A percentile compares a stretch with the other conserved stretches of the same genome.
These are phyloP conservation scores for Lepidurus packardi DNA, from an alignment of 1,140 invertebrate species.

Conservation along the genomic window DNA sequence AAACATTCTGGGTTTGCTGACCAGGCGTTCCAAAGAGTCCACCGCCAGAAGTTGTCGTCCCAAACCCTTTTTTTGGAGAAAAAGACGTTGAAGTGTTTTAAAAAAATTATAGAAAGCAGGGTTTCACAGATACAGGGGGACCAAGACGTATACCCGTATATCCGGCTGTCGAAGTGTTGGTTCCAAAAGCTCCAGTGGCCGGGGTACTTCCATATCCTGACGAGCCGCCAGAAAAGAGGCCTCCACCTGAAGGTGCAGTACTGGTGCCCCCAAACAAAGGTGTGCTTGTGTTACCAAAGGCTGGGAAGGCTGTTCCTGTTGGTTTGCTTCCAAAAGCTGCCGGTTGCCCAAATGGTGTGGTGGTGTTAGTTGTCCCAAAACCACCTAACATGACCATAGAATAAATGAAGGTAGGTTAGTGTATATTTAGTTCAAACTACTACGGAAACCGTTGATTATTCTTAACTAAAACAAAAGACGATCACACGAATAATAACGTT, in stretches of 20 bases:
- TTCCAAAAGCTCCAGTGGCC: constrained; percentile 35
- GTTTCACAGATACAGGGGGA: constrained; percentile 39
- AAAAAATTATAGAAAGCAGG: constrained; percentile 40
- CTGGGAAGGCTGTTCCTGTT: constrained; percentile 34
- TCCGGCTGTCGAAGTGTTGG: constrained; percentile 34
- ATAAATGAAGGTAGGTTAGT: too few relatives aligned
- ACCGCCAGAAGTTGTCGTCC: constrained; percentile 41
- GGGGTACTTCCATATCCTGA: constrained; percentile 32
- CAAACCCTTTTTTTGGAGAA: constrained; percentile 36
- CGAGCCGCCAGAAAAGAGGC: constrained; percentile 34
- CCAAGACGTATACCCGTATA: constrained; percentile 37
- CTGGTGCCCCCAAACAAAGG: constrained; percentile 31
- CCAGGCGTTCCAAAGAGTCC: constrained; percentile 49
- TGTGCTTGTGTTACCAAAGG: constrained; percentile 35
- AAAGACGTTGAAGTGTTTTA: constrained; percentile 27
- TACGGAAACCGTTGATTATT: not conserved
- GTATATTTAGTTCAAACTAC: not conserved
- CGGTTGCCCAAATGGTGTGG: constrained; percentile 35
- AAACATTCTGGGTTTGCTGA: constrained; percentile 40
- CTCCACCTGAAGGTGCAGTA: constrained; percentile 27
- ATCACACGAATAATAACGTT: too few relatives aligned
- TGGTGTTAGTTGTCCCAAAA: constrained; percentile 36
- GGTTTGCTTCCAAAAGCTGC: constrained; percentile 34
- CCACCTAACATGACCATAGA: constrained; percentile 21
- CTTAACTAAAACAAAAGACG: not conserved